Base-by-base conservation (phyloP, 2,113 vertebrate genomes). In the Xiphophorus couchianus region DNA sequence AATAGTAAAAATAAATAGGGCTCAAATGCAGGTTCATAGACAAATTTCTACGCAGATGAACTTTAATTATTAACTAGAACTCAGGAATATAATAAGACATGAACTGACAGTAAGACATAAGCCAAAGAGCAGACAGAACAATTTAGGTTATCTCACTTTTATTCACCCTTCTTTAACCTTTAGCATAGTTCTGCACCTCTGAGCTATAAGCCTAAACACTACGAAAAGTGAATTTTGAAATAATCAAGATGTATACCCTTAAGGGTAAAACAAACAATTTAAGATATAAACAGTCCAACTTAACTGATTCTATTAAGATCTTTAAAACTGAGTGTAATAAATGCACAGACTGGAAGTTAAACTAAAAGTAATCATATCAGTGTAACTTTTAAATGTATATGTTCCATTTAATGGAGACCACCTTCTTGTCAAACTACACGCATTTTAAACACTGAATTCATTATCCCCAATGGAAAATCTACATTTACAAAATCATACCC, bases 391-490 rank as follows among this genome's bases (percentile, higher is more conserved):
- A 28, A 62, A 31, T 63, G 61, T 35, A 77, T 51, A 68, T 71
- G 31, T 44, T 22, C 37, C 6, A n/a, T 60, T 72, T 61, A 73
- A 82, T 71, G 27, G 3, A 42, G 39, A 42, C 39, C 39, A 42
- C 39, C 15, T 42, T 42, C 39, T 10, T 13, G 39, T 42, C 3
- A 42, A 42, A 42, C 14, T 4, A 42, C 39, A 72, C 78, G 66
- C 62, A 88, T 84, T 76, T 81, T 84, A 87, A 44, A 62, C 6
- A 11, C 5, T 67, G 29, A 62, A 31, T 58, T 81, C 33, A 68
- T 65, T 27, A n/a, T 22, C 27, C 63, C 5, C 82, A 82, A 74
- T 80, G 37, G 61, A 37, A 77, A 69, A 83, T 79, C 67, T 73
- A 73, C 60, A 82, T 78, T 62, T 78, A 66, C 62, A 68, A 76